Base-by-base conservation (phyloP, 2,888 invertebrate species). In the Acanthosepion esculentum region DNA sequence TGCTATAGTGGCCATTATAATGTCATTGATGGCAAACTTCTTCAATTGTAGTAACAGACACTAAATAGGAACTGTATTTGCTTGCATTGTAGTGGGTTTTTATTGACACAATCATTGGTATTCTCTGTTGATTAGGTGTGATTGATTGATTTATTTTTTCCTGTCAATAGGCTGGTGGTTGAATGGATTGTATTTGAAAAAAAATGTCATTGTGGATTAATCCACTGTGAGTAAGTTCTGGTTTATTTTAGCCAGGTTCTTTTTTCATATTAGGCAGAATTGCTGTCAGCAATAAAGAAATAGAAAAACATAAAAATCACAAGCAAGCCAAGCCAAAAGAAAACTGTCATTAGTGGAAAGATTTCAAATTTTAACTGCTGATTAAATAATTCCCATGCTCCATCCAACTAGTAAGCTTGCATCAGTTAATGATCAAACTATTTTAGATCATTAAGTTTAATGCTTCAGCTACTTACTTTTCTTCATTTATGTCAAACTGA, bases 61-160 rank as follows among this genome's bases (percentile, higher is more conserved):
- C 78, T 78, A 78, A 78, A 78, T 78, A 78, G 78, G 78, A 78
- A n/a, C n/a, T 78, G 78, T 78, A 78, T 78, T 78, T 78, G n/a
- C 78, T 78, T 33, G 78, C n/a, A 12, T 78, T 78, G 78, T 78
- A n/a, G n/a, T 78, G 78, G n/a, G 4, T n/a, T 78, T 78, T 78
- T 78, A 78, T 78, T 78, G 78, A 78, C 78, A 78, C n/a, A 78
- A 78, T 78, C n/a, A 78, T 78, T 78, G 78, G 78, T 33, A 33
- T 78, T 78, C n/a, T 78, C 78, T 78, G n/a, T 33, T 78, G 78
- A 78, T 78, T 78, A 78, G 78, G 78, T 78, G 78, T 78, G 78
- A 78, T 78, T 33, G 78, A 78, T 78, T 78, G 78, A 78, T 78
- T 78, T 78, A 23, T 78, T n/a, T 59, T 59, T 23, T 59, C 7